Base-by-base conservation (phyloP, 2,797 vertebrate species). In the Pangasius krempfi region DNA sequence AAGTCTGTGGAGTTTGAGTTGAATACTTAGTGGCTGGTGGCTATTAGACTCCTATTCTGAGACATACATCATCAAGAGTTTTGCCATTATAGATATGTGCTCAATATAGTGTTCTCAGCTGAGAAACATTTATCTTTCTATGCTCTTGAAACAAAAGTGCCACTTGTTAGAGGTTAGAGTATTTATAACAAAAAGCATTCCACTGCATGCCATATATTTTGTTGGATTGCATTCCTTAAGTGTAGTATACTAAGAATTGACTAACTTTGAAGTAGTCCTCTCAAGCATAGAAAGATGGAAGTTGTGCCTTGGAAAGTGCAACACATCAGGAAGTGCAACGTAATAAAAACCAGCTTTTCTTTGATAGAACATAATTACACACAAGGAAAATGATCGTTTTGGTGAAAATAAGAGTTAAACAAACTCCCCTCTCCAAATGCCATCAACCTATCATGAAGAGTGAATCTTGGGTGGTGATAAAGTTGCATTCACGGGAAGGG, bases 331-430 rank as follows among this genome's bases (percentile, higher is more conserved):
- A 44, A 22, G 14, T 66, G 14, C 25, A 47, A 22, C 0, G 5
- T 1, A 27, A 8, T n/a, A 27, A n/a, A 16, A 6, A 66, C 47
- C 25, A 47, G 13, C 22, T 47, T 76, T 91, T 90, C 66, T 70
- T 37, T 9, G 25, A 47, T 7, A 80, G 52, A 90, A 83, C 89
- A 60, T 80, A 73, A 20, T 40, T 5, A 72, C 12, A 73, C 22
- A 30, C 54, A 44, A 76, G 20, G 47, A 84, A 89, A 81, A 54
- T 52, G 90, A 92, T 86, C 1, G 85, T 93, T 94, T 92, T 73
- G 91, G 89, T 92, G 92, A 95, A 95, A 95, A 93, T 94, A 91
- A 91, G 91, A 93, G 90, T 92, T 95, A 96, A 95, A 95, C 94
- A 95, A 92, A 92, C 40, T 56, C 25, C 93, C 93, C 94, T 94